Base-by-base conservation (phyloP, 2,888 invertebrate genomes). In the Catocala nupta region DNA sequence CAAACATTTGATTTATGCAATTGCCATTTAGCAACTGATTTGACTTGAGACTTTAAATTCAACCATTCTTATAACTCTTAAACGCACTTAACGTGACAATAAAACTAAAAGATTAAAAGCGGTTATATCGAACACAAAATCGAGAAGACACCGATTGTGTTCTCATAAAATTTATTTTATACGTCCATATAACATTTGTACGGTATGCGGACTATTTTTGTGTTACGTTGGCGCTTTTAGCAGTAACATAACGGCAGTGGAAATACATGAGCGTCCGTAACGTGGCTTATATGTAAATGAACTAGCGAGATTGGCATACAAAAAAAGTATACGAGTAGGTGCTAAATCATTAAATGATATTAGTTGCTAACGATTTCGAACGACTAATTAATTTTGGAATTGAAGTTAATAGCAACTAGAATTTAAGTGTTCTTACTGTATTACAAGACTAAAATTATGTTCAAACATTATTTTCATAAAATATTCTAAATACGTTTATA, bases 231-330 rank as follows among this genome's bases (percentile, higher is more conserved):
- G 7, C 50, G 50, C 16, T 55, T 67, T 68, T 70, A 68, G 50
- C 57, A 48, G 43, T 43, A 64, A 62, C 0, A 68, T 70, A 73
- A 66, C 64, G 75, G 71, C 48, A 58, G 49, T 53, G 48, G 53
- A 56, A 16, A 55, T 45, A 59, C 39, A 60, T 50, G 49, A 25
- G 42, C 44, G 25, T 58, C 34, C 57, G 54, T 62, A 66, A 70
- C 60, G 55, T 63, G 54, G 5, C 50, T 57, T 47, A 39, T 63
- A 73, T 74, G 71, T 39, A 57, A 74, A 74, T 66, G 42, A 64
- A 47, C 36, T 39, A 5, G 43, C 13, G 34, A 50, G 53, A 68
- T 63, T 57, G 54, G 12, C 36, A 63, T 59, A 44, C 13, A 59
- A 65, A 63, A 50, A 63, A 50, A 36, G 11, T 16, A 33, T 51